A percentile compares a stretch with the other conserved stretches of the same genome.
Evolutionary conservation across 2,797 vertebrate species (phyloP).

Genomic region (Manis javanica): DNA sequence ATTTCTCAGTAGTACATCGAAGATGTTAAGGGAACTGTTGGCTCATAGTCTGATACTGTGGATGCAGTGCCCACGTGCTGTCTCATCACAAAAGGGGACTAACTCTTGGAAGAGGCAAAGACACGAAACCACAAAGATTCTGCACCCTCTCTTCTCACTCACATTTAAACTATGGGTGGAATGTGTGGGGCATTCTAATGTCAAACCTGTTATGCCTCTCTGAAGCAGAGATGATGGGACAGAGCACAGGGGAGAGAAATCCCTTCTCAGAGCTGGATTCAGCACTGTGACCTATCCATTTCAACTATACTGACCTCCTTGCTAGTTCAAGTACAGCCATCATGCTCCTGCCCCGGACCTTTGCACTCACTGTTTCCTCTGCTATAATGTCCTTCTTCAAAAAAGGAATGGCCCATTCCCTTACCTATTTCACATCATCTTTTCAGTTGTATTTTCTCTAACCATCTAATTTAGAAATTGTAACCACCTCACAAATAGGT

Average conservation of each 20-base stretch:
- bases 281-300: background rate
- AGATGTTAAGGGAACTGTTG: background rate
- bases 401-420: background rate
- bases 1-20: background rate
- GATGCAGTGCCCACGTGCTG: background rate
- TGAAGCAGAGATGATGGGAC: background rate
- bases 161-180: background rate
- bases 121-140: background rate
- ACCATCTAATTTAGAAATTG: background rate
- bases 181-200: background rate
- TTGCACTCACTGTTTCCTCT: background rate
- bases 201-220: background rate
- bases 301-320: background rate
- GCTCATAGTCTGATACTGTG: background rate
- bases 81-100: background rate
- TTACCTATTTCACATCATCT: background rate
- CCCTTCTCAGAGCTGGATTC: background rate
- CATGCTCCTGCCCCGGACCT: background rate
- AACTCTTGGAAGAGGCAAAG: background rate
- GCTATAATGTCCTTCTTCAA: background rate
- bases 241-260: background rate
- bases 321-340: background rate
- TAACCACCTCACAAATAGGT: background rate
- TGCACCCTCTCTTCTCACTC: background rate
- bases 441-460: background rate